Percentiles rank a stretch among this genome's conserved stretches.
phyloP scores from a whole-genome alignment of 1,140 invertebrate species.

The Pseudobourletiella spinata region DNA sequence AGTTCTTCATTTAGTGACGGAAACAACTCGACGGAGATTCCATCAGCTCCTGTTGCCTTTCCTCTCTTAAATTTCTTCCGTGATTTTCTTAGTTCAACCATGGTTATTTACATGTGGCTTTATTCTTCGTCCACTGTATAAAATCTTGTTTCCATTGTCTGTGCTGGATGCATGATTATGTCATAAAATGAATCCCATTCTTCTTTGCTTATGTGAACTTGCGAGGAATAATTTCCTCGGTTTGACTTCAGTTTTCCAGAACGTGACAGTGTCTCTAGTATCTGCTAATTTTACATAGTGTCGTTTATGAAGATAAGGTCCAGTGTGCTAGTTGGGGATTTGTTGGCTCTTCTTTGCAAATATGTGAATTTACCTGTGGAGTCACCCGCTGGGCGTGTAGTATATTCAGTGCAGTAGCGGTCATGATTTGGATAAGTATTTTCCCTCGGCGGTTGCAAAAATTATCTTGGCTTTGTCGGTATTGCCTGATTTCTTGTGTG shows the following conservation, averaged over 20 bases:
- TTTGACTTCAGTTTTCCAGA: neutral
- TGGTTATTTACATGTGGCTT: neutral
- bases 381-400: no score
- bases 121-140: no score
- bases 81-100: neutral
- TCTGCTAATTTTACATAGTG: neutral
- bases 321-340: no score
- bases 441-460: no score
- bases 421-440: no score
- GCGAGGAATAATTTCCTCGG: neutral
- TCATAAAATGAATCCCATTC: neutral
- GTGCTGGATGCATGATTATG: neutral
- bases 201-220: no score
- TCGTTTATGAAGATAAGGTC: no score
- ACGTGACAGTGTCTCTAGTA: neutral
- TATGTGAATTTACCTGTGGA: no score
- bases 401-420: neutral
- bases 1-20: neutral
- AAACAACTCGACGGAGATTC: constrained; percentile 12
- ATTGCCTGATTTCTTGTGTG: no score
- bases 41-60: constrained; percentile 29
- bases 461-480: neutral
- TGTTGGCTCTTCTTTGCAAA: no score
- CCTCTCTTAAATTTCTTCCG: neutral
- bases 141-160: neutral